Percentiles rank a stretch among this genome's conserved stretches.
Conservation (phyloP, 2,888 invertebrate genomes). For the Dromius quadrimaculatus region DNA sequence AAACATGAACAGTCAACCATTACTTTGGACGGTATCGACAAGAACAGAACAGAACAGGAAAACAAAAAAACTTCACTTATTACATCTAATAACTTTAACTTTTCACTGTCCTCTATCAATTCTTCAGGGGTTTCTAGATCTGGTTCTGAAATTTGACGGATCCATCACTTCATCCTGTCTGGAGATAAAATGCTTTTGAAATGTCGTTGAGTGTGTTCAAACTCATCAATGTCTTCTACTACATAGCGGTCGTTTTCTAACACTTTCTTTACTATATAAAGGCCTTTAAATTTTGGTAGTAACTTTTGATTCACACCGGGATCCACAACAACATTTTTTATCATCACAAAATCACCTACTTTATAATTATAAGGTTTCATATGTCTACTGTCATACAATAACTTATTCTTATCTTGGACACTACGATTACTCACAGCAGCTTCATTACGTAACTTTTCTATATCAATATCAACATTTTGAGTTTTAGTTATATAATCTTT, state of each 20-base stretch:
- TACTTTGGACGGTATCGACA: no score
- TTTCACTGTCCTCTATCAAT: no score
- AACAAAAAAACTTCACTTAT: no score
- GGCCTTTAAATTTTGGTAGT: slow-evolving; percentile 56
- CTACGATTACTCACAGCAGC: not conserved
- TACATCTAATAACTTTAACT: no score
- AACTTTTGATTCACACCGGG: slow-evolving; percentile 55
- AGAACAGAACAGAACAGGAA: no score
- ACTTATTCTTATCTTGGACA: not conserved
- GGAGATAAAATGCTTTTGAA: not conserved
- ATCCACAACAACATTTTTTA: slow-evolving; percentile 54
- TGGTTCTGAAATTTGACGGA: no score
- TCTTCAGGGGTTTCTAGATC: no score
- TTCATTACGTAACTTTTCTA: not conserved
- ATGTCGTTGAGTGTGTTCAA: not conserved
- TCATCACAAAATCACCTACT: slow-evolving; percentile 55
- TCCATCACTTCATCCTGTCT: no score
- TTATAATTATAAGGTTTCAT: not conserved
- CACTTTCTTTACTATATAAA: slow-evolving; percentile 55
- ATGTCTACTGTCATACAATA: not conserved
- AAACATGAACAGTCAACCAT: no score
- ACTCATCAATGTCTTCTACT: slow-evolving; percentile 43
- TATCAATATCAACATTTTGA: not conserved
- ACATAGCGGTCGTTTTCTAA: slow-evolving; percentile 56
- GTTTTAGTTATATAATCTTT: not conserved